Evolutionary conservation across 2,888 invertebrate genomes (phyloP), one percentile per base, ranked within the genome.

Genomic region (Euplexia lucipara): DNA sequence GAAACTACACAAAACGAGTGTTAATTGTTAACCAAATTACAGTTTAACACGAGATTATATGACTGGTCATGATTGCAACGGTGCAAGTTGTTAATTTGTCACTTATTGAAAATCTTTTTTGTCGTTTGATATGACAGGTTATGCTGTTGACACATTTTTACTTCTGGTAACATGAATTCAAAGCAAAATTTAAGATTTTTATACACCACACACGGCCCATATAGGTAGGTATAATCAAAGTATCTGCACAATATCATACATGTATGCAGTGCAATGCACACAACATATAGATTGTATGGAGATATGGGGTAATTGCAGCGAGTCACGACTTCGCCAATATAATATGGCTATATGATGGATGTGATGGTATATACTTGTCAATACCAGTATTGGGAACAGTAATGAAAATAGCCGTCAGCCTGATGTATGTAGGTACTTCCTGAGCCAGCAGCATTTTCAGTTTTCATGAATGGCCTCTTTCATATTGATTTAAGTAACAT

Each of bases 1-100:
- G 62, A 61, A 63, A 47, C n/a, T n/a, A n/a, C n/a, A n/a, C n/a
- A n/a, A n/a, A n/a, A n/a, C n/a, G n/a, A 26, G 6, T 8, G 20
- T 22, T 16, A 52, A 42, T 47, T 34, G 45, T 65, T 62, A 39
- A 61, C 53, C 39, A 48, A 70, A 75, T 75, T 62, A 60, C 66
- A 41, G 65, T 57, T 64, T 53, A 60, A 41, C 47, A 65, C 35
- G 42, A 49, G 59, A 44, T 64, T 48, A 70, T 53, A 26, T 62
- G 74, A 10, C 42, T 52, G 34, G 32, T 8, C 26, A 51, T 49
- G 14, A 61, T 51, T 52, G 12, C 2, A 18, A 7, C 8, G 12
- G 9, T 22, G n/a, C 10, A n/a, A 14, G 9, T 4, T 14, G 32
- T 41, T 34, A 64, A n/a, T n/a, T 72, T 34, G 1, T 26, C 14